Base-by-base conservation (phyloP, 2,888 invertebrate genomes). In the Xestia ashworthii region DNA sequence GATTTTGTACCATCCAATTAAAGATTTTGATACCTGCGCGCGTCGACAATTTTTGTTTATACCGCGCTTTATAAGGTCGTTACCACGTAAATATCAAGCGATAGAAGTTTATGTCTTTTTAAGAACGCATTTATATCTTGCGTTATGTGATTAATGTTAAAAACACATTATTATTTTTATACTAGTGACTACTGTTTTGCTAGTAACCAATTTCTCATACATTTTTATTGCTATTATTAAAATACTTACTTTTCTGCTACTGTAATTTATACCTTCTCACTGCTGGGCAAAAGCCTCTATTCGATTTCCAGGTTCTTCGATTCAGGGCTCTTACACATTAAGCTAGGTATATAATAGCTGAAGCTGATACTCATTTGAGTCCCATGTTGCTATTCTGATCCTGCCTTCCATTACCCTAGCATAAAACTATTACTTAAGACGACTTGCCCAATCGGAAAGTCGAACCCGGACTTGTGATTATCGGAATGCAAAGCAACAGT, bases 1-100 rank as follows among this genome's bases (percentile, higher is more conserved):
- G 84, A 81, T 87, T 89, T 87, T 84, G 85, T 82, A 86, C 76
- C 80, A 77, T 84, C 87, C 88, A 90, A 89, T 89, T 89, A 90
- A 88, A 75, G 78, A 78, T 83, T 80, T 82, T 80, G 80, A 86
- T 87, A 82, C 81, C 80, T 82, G 83, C 50, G 22, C 50, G 19
- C 71, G 58, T 84, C 88, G 76, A 84, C 87, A 88, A 81, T 81
- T 87, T 90, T 88, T 88, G 82, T 89, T 88, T 82, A 76, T 87
- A 79, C 60, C 80, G 44, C 76, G 77, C 9, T 72, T 74, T 72
- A 32, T 72, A 83, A 84, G 88, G 82, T 82, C 79, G 78, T 86
- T 86, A 83, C 71, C 67, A 76, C 72, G 69, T 50, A 72, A 74
- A 74, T 76, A 81, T 80, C 44, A 71, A 64, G 68, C 41, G 64